phyloP scores from a whole-genome alignment of 2,888 invertebrate genomes.

The Leistus spinibarbis region DNA sequence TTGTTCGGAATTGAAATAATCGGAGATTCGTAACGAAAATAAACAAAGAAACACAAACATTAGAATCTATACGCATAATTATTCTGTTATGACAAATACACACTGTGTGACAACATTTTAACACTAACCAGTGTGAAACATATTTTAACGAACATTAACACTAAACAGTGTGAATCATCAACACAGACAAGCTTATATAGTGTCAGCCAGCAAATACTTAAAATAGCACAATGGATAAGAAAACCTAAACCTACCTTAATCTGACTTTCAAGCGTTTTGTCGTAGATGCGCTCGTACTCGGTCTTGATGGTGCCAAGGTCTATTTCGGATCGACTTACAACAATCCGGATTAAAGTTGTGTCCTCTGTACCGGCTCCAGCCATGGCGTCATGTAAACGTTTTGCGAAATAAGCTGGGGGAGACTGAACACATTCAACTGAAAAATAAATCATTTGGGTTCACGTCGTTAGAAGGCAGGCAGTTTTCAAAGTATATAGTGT shows the following conservation, averaged over 20 bases:
- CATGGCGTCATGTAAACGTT: slow-evolving; percentile 68
- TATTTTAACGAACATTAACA: not conserved
- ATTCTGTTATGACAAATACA: not conserved
- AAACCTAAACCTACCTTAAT: slow-evolving; percentile 61
- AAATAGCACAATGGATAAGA: slow-evolving; percentile 6
- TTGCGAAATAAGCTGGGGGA: slow-evolving; percentile 72
- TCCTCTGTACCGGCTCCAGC: slow-evolving; percentile 77
- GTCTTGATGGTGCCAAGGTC: slow-evolving; percentile 73
- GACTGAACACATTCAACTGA: slow-evolving; percentile 74
- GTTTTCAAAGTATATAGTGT: too few species aligned
- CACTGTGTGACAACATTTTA: not conserved
- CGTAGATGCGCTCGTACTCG: slow-evolving; percentile 73
- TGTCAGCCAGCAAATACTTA: not conserved
- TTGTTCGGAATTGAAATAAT: slow-evolving; percentile 9
- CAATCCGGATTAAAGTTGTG: slow-evolving; percentile 70
- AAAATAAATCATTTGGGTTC: too few species aligned
- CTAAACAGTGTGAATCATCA: not conserved
- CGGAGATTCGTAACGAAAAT: not conserved
- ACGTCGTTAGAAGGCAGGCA: too few species aligned
- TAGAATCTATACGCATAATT: slow-evolving; percentile 4
- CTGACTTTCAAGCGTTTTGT: slow-evolving; percentile 70
- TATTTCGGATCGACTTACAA: slow-evolving; percentile 72
- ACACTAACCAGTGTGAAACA: not conserved
- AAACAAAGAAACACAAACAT: slow-evolving; percentile 14
- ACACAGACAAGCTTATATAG: not conserved